Percentiles rank a stretch among this genome's conserved stretches.
phyloP scores from a whole-genome alignment of 2,797 vertebrate species.

The Etheostoma nigrum region DNA sequence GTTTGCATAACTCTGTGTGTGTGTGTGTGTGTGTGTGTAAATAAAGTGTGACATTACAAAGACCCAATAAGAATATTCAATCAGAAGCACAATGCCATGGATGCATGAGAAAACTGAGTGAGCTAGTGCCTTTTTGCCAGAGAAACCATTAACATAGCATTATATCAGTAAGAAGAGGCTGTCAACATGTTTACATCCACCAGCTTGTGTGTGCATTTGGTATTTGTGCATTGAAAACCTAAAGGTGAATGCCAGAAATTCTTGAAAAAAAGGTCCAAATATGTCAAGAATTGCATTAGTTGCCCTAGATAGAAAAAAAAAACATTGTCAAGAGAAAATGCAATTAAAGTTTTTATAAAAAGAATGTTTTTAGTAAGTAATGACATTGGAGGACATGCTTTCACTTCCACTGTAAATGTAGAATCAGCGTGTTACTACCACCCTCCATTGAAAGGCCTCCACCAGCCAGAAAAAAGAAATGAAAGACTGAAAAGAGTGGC shows the following conservation, averaged over 20 bases:
- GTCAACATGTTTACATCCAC: conserved; percentile 3
- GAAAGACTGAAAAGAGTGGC: background rate
- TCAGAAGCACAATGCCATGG: conserved; percentile 77
- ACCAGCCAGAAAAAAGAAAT: background rate
- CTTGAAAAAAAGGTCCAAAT: background rate
- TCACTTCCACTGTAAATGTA: background rate
- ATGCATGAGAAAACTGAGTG: conserved; percentile 79
- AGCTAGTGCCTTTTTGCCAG: conserved; percentile 45
- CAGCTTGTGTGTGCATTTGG: background rate
- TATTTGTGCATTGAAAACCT: conserved; percentile 3
- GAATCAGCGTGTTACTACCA: too few relatives aligned
- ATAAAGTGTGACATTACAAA: conserved; percentile 79
- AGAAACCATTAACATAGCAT: background rate
- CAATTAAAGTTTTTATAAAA: background rate
- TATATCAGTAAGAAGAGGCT: background rate
- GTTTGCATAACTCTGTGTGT: conserved; percentile 72
- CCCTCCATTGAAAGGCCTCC: background rate
- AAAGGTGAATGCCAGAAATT: background rate
- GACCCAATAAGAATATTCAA: conserved; percentile 75
- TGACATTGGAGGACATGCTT: background rate
- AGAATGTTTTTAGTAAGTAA: too few relatives aligned
- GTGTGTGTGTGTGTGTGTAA: conserved; percentile 80
- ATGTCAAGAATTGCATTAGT: background rate
- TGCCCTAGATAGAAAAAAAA: background rate
- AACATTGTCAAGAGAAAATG: background rate